Evolutionary conservation across 2,797 vertebrate species (phyloP).

Genomic region (Gouania willdenowi): DNA sequence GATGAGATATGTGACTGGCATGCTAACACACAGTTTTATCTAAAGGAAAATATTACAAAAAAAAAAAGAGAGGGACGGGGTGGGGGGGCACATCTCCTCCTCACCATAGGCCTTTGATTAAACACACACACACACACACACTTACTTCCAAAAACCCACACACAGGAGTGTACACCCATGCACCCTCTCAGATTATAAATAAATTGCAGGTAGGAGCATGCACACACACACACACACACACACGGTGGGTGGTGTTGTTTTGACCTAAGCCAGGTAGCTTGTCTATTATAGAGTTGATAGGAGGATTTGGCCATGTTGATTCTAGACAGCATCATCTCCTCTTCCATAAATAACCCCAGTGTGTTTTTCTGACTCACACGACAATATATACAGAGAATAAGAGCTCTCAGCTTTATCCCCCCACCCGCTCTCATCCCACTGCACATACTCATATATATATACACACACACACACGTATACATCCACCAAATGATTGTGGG

Average conservation of each 20-base stretch:
- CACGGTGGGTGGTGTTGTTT: slow-evolving; percentile 61
- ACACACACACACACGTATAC: slow-evolving; percentile 11
- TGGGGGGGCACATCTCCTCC: slow-evolving; percentile 55
- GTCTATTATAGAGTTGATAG: slow-evolving; percentile 76
- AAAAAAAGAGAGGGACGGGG: slow-evolving; percentile 29
- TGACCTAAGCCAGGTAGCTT: slow-evolving; percentile 67
- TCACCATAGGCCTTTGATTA: slow-evolving; percentile 74
- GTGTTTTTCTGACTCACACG: slow-evolving; percentile 60
- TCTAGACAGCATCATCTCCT: slow-evolving; percentile 64
- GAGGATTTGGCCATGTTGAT: slow-evolving; percentile 76
- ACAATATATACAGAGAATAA: slow-evolving; percentile 56
- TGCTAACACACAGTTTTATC: slow-evolving; percentile 79
- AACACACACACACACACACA: slow-evolving; percentile 57
- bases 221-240: slow-evolving; percentile 13
- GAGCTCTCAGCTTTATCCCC: slow-evolving; percentile 56
- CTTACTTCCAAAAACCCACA: slow-evolving; percentile 41
- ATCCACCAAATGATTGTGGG: slow-evolving; percentile 25
- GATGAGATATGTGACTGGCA: slow-evolving; percentile 84
- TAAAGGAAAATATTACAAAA: slow-evolving; percentile 47
- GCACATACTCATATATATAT: slow-evolving; percentile 12
- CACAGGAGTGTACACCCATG: slow-evolving; percentile 34
- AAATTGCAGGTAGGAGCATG: slow-evolving; percentile 41
- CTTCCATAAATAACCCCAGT: slow-evolving; percentile 64
- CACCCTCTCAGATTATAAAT: slow-evolving; percentile 47
- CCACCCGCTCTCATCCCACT: slow-evolving; percentile 30